Conservation (phyloP, 2,888 invertebrate species). For the Hypena proboscidalis region DNA sequence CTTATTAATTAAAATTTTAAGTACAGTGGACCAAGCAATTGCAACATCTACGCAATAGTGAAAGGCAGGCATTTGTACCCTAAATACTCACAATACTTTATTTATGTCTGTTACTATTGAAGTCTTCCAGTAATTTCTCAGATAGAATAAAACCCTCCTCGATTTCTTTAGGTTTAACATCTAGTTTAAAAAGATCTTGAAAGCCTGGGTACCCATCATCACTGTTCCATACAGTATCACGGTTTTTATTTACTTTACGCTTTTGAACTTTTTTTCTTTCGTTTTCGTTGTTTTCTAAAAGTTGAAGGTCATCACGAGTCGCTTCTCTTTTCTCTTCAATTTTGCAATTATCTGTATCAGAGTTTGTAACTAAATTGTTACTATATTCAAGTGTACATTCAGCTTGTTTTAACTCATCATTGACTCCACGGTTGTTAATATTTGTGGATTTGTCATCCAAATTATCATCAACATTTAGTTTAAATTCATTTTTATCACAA, state of each 20-base stretch:
- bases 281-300: not conserved
- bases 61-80: too few species aligned
- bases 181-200: constrained; percentile 27
- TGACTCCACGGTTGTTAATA: too few species aligned
- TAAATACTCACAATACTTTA: not conserved
- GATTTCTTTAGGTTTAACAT: constrained; percentile 52
- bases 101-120: constrained; percentile 46
- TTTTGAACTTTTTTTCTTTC: constrained; percentile 2
- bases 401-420: too few species aligned
- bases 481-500: not conserved
- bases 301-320: not conserved
- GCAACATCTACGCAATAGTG: too few species aligned
- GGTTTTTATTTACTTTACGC: not conserved
- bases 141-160: constrained; percentile 47
- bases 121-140: constrained; percentile 55
- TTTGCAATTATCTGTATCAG: constrained; percentile 8
- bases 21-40: too few species aligned
- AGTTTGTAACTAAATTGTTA: constrained; percentile 15
- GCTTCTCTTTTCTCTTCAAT: constrained; percentile 1
- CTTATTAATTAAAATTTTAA: too few species aligned
- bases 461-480: not conserved
- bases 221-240: constrained; percentile 1
- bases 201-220: constrained; percentile 24
- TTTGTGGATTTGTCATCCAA: not conserved
- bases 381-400: constrained; percentile 35